phyloP scores from a whole-genome alignment of 2,797 vertebrate genomes.

The Apogon talboti region DNA sequence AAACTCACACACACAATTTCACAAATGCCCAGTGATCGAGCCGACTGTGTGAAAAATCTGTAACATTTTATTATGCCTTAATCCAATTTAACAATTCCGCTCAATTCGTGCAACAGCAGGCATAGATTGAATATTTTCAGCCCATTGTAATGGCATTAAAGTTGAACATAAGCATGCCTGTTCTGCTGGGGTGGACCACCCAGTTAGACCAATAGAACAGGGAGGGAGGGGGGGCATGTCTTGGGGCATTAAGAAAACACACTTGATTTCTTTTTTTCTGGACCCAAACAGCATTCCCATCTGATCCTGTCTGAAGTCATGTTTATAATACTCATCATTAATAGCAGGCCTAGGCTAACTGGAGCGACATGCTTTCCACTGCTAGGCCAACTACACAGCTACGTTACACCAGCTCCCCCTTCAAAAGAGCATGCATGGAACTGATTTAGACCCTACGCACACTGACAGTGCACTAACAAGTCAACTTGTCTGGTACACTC shows the following conservation, averaged over 20 bases:
- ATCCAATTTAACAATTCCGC: slow-evolving; percentile 79
- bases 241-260: slow-evolving; percentile 81
- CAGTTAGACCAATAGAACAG: slow-evolving; percentile 73
- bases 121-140: slow-evolving; percentile 77
- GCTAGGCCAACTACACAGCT: slow-evolving; percentile 67
- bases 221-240: slow-evolving; percentile 74
- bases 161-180: slow-evolving; percentile 79
- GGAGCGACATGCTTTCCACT: slow-evolving; percentile 74
- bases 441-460: slow-evolving; percentile 71
- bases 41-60: slow-evolving; percentile 74
- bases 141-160: slow-evolving; percentile 81
- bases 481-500: slow-evolving; percentile 63
- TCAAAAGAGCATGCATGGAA: slow-evolving; percentile 71
- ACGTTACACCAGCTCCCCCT: slow-evolving; percentile 51
- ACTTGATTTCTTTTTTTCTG: slow-evolving; percentile 83
- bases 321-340: slow-evolving; percentile 87
- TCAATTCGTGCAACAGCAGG: slow-evolving; percentile 67
- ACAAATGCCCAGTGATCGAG: slow-evolving; percentile 37
- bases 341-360: slow-evolving; percentile 80
- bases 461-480: slow-evolving; percentile 74
- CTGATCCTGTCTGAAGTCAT: slow-evolving; percentile 83
- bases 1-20: slow-evolving; percentile 27
- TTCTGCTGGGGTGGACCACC: slow-evolving; percentile 82
- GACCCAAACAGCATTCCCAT: slow-evolving; percentile 83
- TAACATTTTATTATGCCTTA: slow-evolving; percentile 75